Percentiles rank a stretch among this genome's conserved stretches.
These are phyloP conservation scores for Proterorhinus semilunaris DNA, from an alignment of 2,113 vertebrate genomes.

Conservation along the genomic window DNA sequence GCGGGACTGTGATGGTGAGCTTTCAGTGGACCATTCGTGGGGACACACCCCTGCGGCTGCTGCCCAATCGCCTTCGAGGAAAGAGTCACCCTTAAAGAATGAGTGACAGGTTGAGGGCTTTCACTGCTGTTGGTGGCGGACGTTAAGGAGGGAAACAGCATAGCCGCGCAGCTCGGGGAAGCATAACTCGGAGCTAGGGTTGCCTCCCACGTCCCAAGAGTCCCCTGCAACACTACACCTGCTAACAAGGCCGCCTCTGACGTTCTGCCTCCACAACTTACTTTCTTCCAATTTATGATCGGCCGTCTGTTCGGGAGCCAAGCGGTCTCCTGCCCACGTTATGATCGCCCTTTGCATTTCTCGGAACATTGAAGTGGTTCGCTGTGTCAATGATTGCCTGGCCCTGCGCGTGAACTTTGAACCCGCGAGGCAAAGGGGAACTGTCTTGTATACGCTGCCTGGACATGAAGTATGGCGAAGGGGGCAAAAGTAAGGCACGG, in stretches of 20 bases:
- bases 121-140: constrained; percentile 41
- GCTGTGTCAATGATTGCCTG: constrained; percentile 63
- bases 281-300: constrained; percentile 64
- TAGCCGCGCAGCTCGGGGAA: constrained; percentile 31
- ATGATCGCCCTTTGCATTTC: constrained; percentile 46
- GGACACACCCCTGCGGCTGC: constrained; percentile 34
- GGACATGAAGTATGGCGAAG: constrained; percentile 16
- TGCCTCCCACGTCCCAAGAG: constrained; percentile 61
- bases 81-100: constrained; percentile 58
- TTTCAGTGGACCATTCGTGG: constrained; percentile 12
- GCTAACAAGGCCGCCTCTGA: constrained; percentile 63
- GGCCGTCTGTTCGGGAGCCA: constrained; percentile 49
- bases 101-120: constrained; percentile 49
- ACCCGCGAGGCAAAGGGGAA: constrained; percentile 30
- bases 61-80: constrained; percentile 45
- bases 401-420: constrained; percentile 65
- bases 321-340: constrained; percentile 35
- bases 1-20: constrained; percentile 24
- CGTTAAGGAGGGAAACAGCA: constrained; percentile 48
- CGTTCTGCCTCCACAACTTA: constrained; percentile 63
- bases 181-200: constrained; percentile 63
- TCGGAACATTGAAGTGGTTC: constrained; percentile 37
- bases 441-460: constrained; percentile 9
- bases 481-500: constrained; percentile 24
- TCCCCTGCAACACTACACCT: constrained; percentile 66